Percentiles rank a stretch among this genome's conserved stretches.
Conservation (phyloP, 1,140 invertebrate genomes). For the Penaeus japonicus region DNA sequence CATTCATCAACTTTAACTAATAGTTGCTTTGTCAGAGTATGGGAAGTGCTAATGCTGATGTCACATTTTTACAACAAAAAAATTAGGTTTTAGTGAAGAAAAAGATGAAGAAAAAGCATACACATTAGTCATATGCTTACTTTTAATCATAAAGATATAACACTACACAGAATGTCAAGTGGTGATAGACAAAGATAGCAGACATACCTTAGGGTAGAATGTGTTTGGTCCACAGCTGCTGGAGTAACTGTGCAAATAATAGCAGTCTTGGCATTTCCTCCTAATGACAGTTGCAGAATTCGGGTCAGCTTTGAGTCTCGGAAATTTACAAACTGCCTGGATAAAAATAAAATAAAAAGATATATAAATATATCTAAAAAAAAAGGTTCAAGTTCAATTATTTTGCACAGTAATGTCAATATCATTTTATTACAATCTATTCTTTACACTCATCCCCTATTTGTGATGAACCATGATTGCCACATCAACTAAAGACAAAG, state of each 20-base stretch:
- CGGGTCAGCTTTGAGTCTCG: conserved; percentile 69
- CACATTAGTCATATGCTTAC: no score
- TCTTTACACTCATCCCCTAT: no score
- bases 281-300: conserved; percentile 82
- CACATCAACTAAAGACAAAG: no score
- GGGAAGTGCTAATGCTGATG: no score
- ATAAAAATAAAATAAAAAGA: background rate
- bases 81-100: no score
- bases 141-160: background rate
- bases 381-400: background rate
- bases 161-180: conserved; percentile 56
- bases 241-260: conserved; percentile 85
- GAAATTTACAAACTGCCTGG: conserved; percentile 57
- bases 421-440: no score
- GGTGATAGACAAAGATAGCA: conserved; percentile 24
- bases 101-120: no score
- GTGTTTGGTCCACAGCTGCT: conserved; percentile 76
- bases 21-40: no score
- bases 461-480: no score
- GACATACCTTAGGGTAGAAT: conserved; percentile 75
- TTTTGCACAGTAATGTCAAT: no score
- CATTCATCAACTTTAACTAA: no score
- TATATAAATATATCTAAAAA: background rate
- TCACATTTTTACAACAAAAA: no score
- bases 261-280: conserved; percentile 86